Conservation (phyloP, 2,113 vertebrate species). For the Reinhardtius hippoglossoides region DNA sequence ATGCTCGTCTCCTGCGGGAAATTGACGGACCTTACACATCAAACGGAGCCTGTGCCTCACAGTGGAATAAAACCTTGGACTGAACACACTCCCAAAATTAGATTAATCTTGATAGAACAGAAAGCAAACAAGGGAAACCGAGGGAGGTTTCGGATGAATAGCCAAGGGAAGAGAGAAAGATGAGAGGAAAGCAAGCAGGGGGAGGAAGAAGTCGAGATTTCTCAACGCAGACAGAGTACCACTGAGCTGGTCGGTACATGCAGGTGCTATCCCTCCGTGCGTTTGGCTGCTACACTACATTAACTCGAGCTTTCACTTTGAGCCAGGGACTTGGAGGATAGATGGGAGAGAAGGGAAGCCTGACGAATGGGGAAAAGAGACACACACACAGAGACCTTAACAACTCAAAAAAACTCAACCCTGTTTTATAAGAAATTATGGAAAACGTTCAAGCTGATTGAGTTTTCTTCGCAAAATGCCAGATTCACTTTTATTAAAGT, state of each 20-base stretch:
- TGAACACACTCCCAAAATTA: constrained; percentile 31
- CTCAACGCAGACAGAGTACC: constrained; percentile 39
- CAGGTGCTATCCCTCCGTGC: constrained; percentile 64
- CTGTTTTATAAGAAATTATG: constrained; percentile 35
- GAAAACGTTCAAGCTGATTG: constrained; percentile 9
- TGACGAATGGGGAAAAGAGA: constrained; percentile 23
- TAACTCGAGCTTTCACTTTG: constrained; percentile 63
- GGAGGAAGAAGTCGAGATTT: constrained; percentile 9
- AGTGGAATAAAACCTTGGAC: constrained; percentile 31
- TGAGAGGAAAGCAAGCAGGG: constrained; percentile 19
- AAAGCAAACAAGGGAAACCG: constrained; percentile 31
- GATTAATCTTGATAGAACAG: constrained; percentile 33
- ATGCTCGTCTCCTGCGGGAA: neutral
- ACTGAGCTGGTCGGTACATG: constrained; percentile 54
- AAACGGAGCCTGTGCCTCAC: constrained; percentile 1
- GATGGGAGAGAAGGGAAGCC: constrained; percentile 32
- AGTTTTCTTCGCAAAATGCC: constrained; percentile 15
- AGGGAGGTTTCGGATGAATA: constrained; percentile 48
- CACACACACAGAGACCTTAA: neutral
- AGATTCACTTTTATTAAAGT: constrained; percentile 19
- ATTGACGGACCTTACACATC: constrained; percentile 1
- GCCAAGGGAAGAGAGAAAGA: constrained; percentile 26
- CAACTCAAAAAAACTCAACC: constrained; percentile 21
- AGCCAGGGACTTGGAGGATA: constrained; percentile 51
- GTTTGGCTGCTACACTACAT: constrained; percentile 68